These are phyloP conservation scores for Sphaeridia pumilis DNA, from an alignment of 2,888 invertebrate species.

Conservation along the genomic window DNA sequence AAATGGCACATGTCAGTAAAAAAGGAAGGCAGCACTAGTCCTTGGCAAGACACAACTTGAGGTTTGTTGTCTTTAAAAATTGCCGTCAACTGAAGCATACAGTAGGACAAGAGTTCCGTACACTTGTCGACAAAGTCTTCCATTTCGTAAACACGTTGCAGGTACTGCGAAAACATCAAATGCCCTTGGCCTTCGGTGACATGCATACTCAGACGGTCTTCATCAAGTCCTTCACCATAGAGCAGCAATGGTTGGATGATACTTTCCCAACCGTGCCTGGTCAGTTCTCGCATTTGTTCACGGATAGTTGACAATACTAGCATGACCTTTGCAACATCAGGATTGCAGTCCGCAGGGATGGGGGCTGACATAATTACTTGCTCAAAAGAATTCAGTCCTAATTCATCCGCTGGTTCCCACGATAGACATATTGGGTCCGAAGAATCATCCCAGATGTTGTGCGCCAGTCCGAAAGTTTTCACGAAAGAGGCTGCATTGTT, in stretches of 20 bases:
- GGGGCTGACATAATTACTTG: slow-evolving; percentile 12
- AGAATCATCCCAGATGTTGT: slow-evolving; percentile 23
- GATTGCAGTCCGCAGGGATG: slow-evolving; percentile 22
- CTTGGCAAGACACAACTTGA: slow-evolving; percentile 36
- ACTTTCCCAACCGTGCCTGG: slow-evolving; percentile 16
- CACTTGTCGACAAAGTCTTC: slow-evolving; percentile 57
- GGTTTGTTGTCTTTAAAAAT: slow-evolving; percentile 45
- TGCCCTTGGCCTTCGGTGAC: slow-evolving; percentile 42
- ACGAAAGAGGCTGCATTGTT: slow-evolving; percentile 11
- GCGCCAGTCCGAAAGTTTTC: slow-evolving; percentile 18
- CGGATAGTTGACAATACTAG: slow-evolving; percentile 29
- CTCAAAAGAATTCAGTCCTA: neutral
- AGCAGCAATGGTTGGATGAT: slow-evolving; percentile 24
- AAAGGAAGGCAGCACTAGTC: slow-evolving; percentile 30
- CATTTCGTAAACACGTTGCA: slow-evolving; percentile 47
- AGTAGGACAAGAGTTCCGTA: slow-evolving; percentile 56
- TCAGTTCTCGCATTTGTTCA: slow-evolving; percentile 23
- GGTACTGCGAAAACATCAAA: slow-evolving; percentile 43
- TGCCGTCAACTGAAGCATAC: slow-evolving; percentile 62
- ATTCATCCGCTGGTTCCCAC: neutral
- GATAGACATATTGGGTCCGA: slow-evolving; percentile 20
- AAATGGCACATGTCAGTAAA: slow-evolving; percentile 42
- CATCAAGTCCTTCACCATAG: slow-evolving; percentile 30
- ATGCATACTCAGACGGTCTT: neutral
- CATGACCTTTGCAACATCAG: slow-evolving; percentile 28